Evolutionary conservation across 2,113 vertebrate species (phyloP).

Genomic region (Tenrec ecaudatus): DNA sequence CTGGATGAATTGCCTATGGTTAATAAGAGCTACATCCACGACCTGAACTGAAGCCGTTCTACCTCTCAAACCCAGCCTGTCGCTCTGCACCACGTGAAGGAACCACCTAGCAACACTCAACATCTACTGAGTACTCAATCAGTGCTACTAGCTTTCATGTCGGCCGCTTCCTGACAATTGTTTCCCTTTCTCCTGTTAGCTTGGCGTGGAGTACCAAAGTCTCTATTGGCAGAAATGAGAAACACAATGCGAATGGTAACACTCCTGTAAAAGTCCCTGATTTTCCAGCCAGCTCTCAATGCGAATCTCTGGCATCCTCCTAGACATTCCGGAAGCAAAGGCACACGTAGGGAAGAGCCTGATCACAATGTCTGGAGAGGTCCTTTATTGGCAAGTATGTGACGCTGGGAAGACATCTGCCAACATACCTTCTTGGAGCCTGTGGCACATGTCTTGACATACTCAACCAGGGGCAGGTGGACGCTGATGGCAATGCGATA

Average conservation of each 20-base stretch:
- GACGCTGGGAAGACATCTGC: constrained; percentile 38
- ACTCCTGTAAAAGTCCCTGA: not conserved
- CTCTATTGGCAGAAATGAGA: not conserved
- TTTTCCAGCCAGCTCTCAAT: not conserved
- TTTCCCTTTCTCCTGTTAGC: not conserved
- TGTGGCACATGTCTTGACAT: constrained; percentile 63
- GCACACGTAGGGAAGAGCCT: not conserved
- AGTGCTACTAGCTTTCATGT: constrained; percentile 20
- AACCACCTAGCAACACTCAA: not conserved
- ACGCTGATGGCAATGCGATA: constrained; percentile 12
- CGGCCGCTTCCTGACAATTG: constrained; percentile 29
- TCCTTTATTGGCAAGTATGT: constrained; percentile 35
- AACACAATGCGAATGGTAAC: not conserved
- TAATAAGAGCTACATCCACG: not conserved
- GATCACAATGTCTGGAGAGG: constrained; percentile 55
- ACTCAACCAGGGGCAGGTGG: not conserved
- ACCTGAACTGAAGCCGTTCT: constrained; percentile 16
- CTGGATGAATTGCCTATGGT: not conserved
- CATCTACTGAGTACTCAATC: constrained; percentile 44
- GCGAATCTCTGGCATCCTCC: not conserved
- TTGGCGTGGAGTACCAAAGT: not conserved
- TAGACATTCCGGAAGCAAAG: constrained; percentile 58
- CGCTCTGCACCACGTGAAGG: not conserved
- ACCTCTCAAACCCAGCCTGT: not conserved
- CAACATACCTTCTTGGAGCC: constrained; percentile 16